Evolutionary conservation across 2,888 invertebrate species (phyloP).

Genomic region (Druceiella hillmani): DNA sequence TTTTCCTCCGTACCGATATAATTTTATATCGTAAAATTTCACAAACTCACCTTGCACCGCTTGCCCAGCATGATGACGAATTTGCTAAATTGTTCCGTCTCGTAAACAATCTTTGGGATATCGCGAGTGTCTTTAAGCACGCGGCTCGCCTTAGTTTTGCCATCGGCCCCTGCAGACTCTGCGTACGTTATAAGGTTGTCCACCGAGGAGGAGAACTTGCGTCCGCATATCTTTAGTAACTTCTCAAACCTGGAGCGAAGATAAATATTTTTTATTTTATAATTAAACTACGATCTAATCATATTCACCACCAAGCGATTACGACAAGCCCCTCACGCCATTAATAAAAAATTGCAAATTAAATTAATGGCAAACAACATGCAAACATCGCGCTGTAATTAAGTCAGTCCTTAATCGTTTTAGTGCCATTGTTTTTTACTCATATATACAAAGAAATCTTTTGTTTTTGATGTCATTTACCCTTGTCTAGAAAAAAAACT

Average conservation of each 20-base stretch:
- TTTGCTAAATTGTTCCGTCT: slow-evolving; percentile 59
- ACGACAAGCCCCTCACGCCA: no score
- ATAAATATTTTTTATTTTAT: no score
- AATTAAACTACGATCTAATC: no score
- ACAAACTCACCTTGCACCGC: slow-evolving; percentile 51
- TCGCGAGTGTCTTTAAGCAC: slow-evolving; percentile 56
- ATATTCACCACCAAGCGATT: no score
- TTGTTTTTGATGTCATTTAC: no score
- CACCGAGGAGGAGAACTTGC: slow-evolving; percentile 49
- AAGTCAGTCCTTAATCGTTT: no score
- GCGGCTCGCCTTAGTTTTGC: slow-evolving; percentile 23
- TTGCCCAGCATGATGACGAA: slow-evolving; percentile 53
- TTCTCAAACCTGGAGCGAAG: slow-evolving; percentile 52
- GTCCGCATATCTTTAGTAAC: slow-evolving; percentile 54
- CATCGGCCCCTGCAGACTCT: slow-evolving; percentile 45
- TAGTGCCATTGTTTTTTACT: no score
- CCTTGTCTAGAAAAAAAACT: no score
- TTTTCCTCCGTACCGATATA: background rate
- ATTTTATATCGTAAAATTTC: slow-evolving; percentile 21
- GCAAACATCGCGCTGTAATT: no score
- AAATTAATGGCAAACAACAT: no score
- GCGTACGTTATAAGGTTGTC: slow-evolving; percentile 55
- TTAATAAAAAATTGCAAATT: no score
- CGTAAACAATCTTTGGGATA: slow-evolving; percentile 60
- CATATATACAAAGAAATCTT: no score